Conservation (phyloP, 2,888 invertebrate genomes). For the Caenorhabditis sp. region DNA sequence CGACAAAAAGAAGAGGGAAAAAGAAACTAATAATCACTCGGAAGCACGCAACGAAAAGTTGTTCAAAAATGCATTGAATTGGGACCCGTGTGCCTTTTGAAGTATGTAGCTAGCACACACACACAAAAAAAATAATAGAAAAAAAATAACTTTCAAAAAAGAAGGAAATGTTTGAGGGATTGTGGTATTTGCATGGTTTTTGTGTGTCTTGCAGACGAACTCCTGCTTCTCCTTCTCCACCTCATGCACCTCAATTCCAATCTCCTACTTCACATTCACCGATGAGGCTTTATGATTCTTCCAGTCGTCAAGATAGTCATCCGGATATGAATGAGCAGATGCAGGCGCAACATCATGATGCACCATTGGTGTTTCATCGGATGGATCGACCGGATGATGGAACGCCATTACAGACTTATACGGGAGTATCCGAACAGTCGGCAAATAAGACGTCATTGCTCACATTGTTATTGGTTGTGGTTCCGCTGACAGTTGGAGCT, state of each 20-base stretch:
- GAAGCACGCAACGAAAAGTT: not conserved
- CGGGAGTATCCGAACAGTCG: constrained; percentile 1
- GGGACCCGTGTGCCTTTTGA: not conserved
- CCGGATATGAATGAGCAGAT: not conserved
- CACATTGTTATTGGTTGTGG: constrained; percentile 68
- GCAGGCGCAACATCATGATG: constrained; percentile 27
- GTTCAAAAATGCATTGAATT: not conserved
- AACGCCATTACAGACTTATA: constrained; percentile 16
- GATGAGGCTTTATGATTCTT: constrained; percentile 21
- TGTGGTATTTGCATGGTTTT: constrained; percentile 30
- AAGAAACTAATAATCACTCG: not conserved
- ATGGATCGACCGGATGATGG: constrained; percentile 54
- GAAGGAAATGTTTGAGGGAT: not conserved
- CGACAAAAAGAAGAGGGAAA: not conserved
- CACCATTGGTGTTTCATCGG: constrained; percentile 54
- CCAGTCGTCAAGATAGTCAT: constrained; percentile 36
- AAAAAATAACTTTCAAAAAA: not conserved
- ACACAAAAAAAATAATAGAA: not conserved
- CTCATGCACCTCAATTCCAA: constrained; percentile 13
- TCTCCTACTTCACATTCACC: constrained; percentile 20
- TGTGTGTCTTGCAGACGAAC: constrained; percentile 39
- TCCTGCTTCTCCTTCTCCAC: constrained; percentile 19
- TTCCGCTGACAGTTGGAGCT: constrained; percentile 69
- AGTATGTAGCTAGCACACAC: no score
- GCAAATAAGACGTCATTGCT: constrained; percentile 62